phyloP scores from a whole-genome alignment of 2,888 invertebrate genomes.

The Dysmachus trigonus region DNA sequence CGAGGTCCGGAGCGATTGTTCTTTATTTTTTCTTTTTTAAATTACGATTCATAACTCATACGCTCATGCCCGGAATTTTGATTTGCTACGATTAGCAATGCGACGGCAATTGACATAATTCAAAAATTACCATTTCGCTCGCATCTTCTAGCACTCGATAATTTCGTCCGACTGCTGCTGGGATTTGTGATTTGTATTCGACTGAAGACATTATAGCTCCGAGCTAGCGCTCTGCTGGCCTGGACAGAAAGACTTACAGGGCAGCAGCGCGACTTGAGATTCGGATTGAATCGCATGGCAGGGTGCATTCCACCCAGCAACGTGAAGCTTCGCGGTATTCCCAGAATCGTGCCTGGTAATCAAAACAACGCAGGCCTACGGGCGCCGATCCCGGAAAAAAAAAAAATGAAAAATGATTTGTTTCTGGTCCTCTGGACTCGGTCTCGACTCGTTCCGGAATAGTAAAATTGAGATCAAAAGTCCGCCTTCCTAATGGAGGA shows the following conservation, averaged over 20 bases:
- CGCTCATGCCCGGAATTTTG: background rate
- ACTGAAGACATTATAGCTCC: background rate
- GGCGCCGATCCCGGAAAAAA: background rate
- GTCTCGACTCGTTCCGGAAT: background rate
- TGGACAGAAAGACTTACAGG: background rate
- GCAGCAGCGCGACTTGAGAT: background rate
- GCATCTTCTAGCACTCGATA: background rate
- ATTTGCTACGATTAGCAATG: background rate
- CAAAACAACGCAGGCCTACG: background rate
- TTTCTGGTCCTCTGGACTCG: background rate
- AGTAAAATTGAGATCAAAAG: background rate
- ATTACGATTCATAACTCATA: background rate
- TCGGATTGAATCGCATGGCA: background rate
- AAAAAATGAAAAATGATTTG: background rate
- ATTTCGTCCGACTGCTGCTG: background rate
- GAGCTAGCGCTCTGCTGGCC: background rate
- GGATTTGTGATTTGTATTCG: background rate
- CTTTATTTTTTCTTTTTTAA: background rate
- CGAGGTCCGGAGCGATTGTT: background rate
- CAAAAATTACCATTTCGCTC: background rate
- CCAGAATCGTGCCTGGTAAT: conserved; percentile 12
- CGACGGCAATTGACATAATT: background rate
- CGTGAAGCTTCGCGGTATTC: background rate
- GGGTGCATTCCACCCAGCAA: background rate
- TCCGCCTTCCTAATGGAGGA: background rate